Evolutionary conservation across 2,113 vertebrate species (phyloP).

Genomic region (Psittacula cyanocephala): DNA sequence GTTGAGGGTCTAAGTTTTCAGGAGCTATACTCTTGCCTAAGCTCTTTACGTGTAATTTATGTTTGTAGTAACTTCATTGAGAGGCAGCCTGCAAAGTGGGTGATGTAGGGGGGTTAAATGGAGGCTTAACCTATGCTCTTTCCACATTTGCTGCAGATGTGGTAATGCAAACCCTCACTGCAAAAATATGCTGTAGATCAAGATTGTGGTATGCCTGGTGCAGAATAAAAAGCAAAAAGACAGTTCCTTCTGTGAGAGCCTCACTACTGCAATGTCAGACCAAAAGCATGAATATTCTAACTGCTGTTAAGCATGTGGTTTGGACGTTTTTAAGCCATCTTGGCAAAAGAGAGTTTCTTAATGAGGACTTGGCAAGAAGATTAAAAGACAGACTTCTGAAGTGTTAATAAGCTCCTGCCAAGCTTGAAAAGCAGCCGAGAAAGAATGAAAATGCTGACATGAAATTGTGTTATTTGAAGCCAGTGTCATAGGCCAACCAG

Average conservation of each 20-base stretch:
- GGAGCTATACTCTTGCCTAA: not conserved
- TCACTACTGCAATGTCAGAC: not conserved
- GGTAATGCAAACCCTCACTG: not conserved
- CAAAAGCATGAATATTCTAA: not conserved
- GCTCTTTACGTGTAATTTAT: rapidly evolving
- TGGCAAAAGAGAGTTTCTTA: slow-evolving; percentile 26
- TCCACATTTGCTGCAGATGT: not conserved
- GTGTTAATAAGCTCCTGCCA: slow-evolving; percentile 33
- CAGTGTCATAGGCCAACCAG: not conserved
- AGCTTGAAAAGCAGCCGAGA: slow-evolving; percentile 3
- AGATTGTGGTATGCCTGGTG: not conserved
- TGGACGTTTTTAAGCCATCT: not conserved
- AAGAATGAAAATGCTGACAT: slow-evolving; percentile 23
- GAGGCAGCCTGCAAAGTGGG: not conserved
- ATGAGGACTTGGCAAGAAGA: slow-evolving; percentile 25
- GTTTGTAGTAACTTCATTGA: not conserved
- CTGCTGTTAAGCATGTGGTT: not conserved
- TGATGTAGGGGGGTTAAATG: not conserved
- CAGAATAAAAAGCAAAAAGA: not conserved
- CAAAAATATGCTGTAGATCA: not conserved
- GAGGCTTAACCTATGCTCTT: not conserved
- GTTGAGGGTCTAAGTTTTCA: not conserved
- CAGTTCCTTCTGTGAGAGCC: not conserved
- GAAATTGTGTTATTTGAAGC: not conserved
- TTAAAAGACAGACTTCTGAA: slow-evolving; percentile 37